Conservation (phyloP, 2,888 invertebrate genomes). For the Acronicta alni region DNA sequence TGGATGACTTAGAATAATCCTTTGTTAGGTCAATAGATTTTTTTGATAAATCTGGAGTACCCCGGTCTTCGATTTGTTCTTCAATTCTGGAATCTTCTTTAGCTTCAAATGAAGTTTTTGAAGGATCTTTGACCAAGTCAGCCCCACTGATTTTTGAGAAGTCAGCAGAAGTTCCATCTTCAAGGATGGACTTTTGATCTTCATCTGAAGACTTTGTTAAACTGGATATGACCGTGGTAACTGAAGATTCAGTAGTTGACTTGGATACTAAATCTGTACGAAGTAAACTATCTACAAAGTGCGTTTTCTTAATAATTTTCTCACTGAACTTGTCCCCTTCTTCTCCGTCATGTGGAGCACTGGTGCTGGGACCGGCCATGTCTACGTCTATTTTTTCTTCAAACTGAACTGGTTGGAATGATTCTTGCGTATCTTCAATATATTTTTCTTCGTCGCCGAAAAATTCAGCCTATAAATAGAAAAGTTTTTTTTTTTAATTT, state of each 20-base stretch:
- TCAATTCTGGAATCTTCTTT: constrained; percentile 81
- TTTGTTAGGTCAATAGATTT: constrained; percentile 85
- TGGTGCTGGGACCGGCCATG: constrained; percentile 61
- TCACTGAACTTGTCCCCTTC: constrained; percentile 67
- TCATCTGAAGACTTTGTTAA: constrained; percentile 85
- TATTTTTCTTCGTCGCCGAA: constrained; percentile 78
- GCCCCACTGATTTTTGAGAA: constrained; percentile 85
- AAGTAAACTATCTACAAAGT: constrained; percentile 74
- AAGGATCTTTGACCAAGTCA: constrained; percentile 82
- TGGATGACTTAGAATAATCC: constrained; percentile 86
- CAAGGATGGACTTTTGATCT: constrained; percentile 82
- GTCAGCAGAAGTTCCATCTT: constrained; percentile 85
- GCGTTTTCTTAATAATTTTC: constrained; percentile 70
- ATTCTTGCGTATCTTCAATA: constrained; percentile 60
- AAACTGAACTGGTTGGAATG: constrained; percentile 56
- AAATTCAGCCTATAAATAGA: constrained; percentile 74
- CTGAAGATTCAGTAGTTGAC: constrained; percentile 86
- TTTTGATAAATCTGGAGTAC: constrained; percentile 84
- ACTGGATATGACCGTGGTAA: constrained; percentile 84
- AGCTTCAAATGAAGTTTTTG: constrained; percentile 81
- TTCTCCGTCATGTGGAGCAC: constrained; percentile 53
- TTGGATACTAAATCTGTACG: constrained; percentile 81
- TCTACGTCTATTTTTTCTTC: constrained; percentile 53
- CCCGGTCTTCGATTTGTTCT: constrained; percentile 78
- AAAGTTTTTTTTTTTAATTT: neutral